A percentile compares a stretch with the other conserved stretches of the same genome.
Conservation (phyloP, 2,797 vertebrate genomes). For the Scyliorhinus canicula region DNA sequence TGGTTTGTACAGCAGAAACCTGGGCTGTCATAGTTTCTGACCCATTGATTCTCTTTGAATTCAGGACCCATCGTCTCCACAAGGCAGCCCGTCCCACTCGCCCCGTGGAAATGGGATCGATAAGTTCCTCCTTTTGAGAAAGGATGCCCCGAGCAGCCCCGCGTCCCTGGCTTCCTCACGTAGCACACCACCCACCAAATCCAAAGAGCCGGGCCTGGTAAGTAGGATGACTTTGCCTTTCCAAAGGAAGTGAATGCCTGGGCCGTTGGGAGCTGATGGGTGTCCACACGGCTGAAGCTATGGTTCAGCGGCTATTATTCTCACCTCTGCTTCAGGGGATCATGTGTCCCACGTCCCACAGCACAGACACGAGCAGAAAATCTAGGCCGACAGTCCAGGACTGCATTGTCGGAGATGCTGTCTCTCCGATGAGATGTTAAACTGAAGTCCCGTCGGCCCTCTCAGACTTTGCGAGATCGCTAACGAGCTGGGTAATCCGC, state of each 20-base stretch:
- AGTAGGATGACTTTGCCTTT: neutral
- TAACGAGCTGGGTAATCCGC: neutral
- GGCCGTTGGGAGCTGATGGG: neutral
- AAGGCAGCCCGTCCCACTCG: constrained; percentile 57
- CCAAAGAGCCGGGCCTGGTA: constrained; percentile 69
- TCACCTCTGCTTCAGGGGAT: no score
- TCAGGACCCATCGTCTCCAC: constrained; percentile 75
- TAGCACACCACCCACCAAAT: constrained; percentile 60
- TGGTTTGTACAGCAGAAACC: neutral
- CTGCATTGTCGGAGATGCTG: neutral
- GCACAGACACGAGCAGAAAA: neutral
- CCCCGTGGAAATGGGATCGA: constrained; percentile 66
- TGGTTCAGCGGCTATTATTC: neutral
- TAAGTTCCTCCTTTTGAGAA: constrained; percentile 53
- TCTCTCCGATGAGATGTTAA: neutral
- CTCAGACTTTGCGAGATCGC: neutral
- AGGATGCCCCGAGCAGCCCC: constrained; percentile 66
- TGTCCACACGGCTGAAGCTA: neutral
- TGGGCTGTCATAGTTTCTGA: neutral
- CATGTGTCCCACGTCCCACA: no score
- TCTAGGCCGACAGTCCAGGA: neutral
- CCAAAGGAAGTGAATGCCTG: neutral
- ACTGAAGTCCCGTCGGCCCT: neutral
- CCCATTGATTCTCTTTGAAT: constrained; percentile 38
- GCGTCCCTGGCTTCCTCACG: constrained; percentile 62